Evolutionary conservation across 2,888 invertebrate species (phyloP), one percentile per base, ranked within the genome.

Genomic region (Pherbina coryleti): DNA sequence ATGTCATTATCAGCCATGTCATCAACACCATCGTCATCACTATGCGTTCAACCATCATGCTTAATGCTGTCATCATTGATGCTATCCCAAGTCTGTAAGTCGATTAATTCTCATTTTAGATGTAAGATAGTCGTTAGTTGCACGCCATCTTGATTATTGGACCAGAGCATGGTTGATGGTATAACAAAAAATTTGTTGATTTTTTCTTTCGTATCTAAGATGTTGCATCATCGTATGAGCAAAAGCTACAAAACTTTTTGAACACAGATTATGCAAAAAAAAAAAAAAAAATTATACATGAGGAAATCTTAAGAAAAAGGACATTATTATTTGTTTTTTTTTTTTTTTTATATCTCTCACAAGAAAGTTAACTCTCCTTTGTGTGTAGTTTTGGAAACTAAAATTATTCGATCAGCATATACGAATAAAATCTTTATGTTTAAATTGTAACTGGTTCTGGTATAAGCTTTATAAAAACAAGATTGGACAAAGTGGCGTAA

Each of bases 81-180:
- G 51, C 66, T 66, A n/a, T 31, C 31, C 14, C 44, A 7, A 44
- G 44, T 44, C 44, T 44, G 44, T 60, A 60, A 73, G 60, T 62
- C 62, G 62, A 73, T 73, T 73, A 73, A 73, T 73, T 73, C 44
- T 28, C 60, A 73, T 62, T 62, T 73, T 44, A 73, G 73, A 73
- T 73, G n/a, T 22, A 73, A 17, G 60, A 72, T 72, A 57, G 7
- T 60, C 28, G 28, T 60, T 60, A 28, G 22, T 19, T 60, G 60
- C 28, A 28, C 60, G 60, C 60, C 25, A 60, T 60, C 28, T 60
- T 60, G 11, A 28, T 22, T 60, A 44, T 44, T 44, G 37, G 8
- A 7, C 14, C 44, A 62, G 7, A 62, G 11, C 17, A 25, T 28
- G 60, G 17, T 62, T 28, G 0, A 28, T 28, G 7, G n/a, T 5